Percentiles rank a stretch among this genome's conserved stretches.
These are phyloP conservation scores for Drosophila novamexicana DNA, from an alignment of 1,140 invertebrate genomes.

Conservation along the genomic window DNA sequence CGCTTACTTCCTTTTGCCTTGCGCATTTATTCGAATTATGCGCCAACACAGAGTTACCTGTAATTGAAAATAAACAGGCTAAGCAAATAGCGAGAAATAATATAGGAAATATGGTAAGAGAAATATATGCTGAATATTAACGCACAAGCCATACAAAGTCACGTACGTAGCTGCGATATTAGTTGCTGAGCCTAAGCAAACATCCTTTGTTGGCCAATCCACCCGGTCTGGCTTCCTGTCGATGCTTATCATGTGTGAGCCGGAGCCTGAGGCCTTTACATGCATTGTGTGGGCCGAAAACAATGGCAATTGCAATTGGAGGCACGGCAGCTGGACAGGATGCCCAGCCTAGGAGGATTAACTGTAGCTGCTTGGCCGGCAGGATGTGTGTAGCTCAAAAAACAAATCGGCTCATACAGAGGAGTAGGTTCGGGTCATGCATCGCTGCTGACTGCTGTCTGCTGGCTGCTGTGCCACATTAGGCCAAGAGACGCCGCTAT, in stretches of 20 bases:
- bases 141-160: constrained; percentile 62
- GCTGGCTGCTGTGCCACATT: background rate
- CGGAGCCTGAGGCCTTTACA: constrained; percentile 22
- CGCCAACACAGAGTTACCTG: constrained; percentile 45
- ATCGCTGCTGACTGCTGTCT: background rate
- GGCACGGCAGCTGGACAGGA: constrained; percentile 40
- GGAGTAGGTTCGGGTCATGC: background rate
- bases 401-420: constrained; percentile 18
- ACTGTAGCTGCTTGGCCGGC: constrained; percentile 12
- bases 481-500: constrained; percentile 27
- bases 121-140: constrained; percentile 39
- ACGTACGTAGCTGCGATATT: constrained; percentile 53
- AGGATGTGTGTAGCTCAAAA: constrained; percentile 33
- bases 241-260: constrained; percentile 64
- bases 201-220: constrained; percentile 73
- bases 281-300: constrained; percentile 42
- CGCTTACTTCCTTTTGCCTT: constrained; percentile 54
- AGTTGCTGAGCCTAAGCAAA: constrained; percentile 62
- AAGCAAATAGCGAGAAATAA: constrained; percentile 59
- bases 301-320: constrained; percentile 56
- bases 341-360: constrained; percentile 49
- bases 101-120: constrained; percentile 12
- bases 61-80: constrained; percentile 76
- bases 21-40: constrained; percentile 50
- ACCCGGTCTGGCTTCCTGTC: constrained; percentile 61